Evolutionary conservation across 1,140 invertebrate genomes (phyloP), one percentile per base, ranked within the genome.

Genomic region (Drosophila kepulauana): DNA sequence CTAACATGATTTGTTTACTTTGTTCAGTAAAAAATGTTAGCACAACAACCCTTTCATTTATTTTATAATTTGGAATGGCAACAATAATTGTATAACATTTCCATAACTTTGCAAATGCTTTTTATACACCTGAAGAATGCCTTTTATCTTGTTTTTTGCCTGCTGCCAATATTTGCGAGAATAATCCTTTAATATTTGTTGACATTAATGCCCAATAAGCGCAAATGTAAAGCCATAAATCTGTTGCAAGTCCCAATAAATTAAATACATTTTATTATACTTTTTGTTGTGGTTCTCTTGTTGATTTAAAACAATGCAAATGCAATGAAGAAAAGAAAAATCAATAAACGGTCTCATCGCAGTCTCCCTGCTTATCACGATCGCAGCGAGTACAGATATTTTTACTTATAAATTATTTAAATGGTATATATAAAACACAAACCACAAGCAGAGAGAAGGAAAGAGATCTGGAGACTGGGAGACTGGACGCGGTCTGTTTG

Each of bases 371-470:
- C 84, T 87, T 87, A 87, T 87, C 84, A 88, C 84, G 84, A 87
- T 88, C 84, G 79, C 64, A 77, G 82, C 84, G 51, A 46, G 65
- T 59, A 79, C 76, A 88, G 59, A 80, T 73, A 88, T 87, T 87
- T 87, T 73, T 67, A 79, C 84, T 87, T 87, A 88, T 87, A 87
- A 87, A 87, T 87, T 87, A 87, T 87, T 87, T 88, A 88, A 79
- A 87, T 88, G 82, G 76, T 82, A 82, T 79, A 82, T 79, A 88
- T 82, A 80, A 82, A 87, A 79, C 82, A 82, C 56, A 62, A 20
- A 20, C 20, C 20, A 46, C 16, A 56, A 62, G 28, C 41, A 16
- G 33, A 20, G 49, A 20, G 35, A 16, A 15, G 41, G 45, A 33
- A 20, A 56, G 49, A 20, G 61, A 33, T 15, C 69, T 7, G 57